Percentiles rank a stretch among this genome's conserved stretches.
Conservation (phyloP, 2,113 vertebrate species). For the Nesogale talazaci region DNA sequence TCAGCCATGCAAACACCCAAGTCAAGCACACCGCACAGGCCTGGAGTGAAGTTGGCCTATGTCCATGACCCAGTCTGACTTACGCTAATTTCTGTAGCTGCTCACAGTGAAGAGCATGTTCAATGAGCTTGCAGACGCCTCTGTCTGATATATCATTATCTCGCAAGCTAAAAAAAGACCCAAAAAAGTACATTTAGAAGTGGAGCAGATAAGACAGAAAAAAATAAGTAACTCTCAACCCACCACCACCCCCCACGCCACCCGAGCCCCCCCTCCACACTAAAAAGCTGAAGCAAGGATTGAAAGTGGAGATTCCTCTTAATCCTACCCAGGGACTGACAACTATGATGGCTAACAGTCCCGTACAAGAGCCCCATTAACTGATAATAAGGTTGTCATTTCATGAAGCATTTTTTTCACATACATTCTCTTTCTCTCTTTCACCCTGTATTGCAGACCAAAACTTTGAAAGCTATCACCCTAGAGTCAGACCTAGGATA, state of each 20-base stretch:
- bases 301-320: neutral
- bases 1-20: neutral
- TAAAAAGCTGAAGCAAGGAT: neutral
- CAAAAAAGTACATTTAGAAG: neutral
- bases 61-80: conserved; percentile 64
- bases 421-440: neutral
- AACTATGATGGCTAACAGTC: neutral
- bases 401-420: neutral
- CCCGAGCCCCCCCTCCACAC: neutral
- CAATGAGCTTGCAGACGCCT: conserved; percentile 87
- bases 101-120: conserved; percentile 85
- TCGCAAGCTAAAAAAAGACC: conserved; percentile 85
- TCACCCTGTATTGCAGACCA: too few relatives aligned
- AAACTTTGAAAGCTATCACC: neutral
- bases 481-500: neutral
- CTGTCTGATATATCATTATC: conserved; percentile 92
- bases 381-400: neutral
- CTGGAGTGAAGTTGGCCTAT: neutral
- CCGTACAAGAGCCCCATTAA: neutral
- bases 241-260: too few relatives aligned
- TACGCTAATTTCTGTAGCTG: conserved; percentile 91
- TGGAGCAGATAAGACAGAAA: neutral
- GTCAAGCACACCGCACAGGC: neutral
- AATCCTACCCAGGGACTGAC: neutral
- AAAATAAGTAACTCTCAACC: too few relatives aligned